Evolutionary conservation across 2,113 vertebrate species (phyloP), one percentile per base, ranked within the genome.

Genomic region (Brachirus orientalis): DNA sequence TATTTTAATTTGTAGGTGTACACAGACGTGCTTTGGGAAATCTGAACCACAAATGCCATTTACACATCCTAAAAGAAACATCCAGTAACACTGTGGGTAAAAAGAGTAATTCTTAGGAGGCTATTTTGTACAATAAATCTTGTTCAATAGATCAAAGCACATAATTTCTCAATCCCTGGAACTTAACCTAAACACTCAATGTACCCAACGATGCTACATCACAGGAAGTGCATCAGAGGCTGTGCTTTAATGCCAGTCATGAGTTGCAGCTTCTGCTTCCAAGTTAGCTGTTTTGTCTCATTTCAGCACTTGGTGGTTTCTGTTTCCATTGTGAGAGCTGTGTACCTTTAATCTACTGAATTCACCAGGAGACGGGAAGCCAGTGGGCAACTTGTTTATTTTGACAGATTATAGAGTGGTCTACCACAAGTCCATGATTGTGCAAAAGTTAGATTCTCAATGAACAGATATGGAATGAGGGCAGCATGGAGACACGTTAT

Each of bases 341-440:
- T 33, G 52, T n/a, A 52, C 53, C 75, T 86, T 73, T 85, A 87
- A 87, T 89, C 86, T 80, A 46, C 82, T 68, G 43, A 38, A 80
- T 75, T 77, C 80, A 33, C 9, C 6, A 4, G 33, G 72, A 72
- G 70, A 82, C 47, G 54, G 73, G 58, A 85, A 83, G 62, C 63
- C 56, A 75, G 71, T 40, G 63, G 63, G 61, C 9, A 37, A 63
- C 44, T 73, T 85, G 83, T 83, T 90, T 83, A 84, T 80, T 85
- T 79, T 84, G 69, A 85, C 78, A 84, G 80, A 88, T 86, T 85
- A 80, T 47, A 80, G 72, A 72, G 80, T 28, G 74, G 83, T 74
- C 57, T 38, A 67, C 85, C 80, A 37, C 74, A 75, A 63, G 74
- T 73, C 51, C 7, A 44, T 8, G 20, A 50, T 50, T 54, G 54